A percentile compares a stretch with the other conserved stretches of the same genome.
Conservation (phyloP, 2,888 invertebrate species). For the Coelinius sp. region DNA sequence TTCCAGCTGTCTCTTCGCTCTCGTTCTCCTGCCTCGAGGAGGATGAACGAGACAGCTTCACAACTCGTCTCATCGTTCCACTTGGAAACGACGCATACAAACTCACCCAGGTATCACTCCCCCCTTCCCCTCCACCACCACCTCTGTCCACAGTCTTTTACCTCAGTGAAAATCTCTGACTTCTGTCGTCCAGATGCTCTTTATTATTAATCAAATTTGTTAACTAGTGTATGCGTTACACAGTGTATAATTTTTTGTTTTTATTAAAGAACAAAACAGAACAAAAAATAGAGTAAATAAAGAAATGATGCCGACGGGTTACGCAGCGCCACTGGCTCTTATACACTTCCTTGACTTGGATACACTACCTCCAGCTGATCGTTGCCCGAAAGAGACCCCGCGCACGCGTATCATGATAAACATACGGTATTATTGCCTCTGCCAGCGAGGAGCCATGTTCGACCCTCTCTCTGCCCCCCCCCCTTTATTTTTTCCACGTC, state of each 20-base stretch:
- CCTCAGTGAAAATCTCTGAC: not conserved
- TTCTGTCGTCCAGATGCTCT: not conserved
- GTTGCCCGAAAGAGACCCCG: constrained; percentile 59
- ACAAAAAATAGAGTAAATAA: constrained; percentile 20
- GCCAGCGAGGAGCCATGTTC: not conserved
- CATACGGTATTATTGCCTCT: constrained; percentile 18
- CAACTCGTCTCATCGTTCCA: constrained; percentile 40
- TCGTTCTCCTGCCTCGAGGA: constrained; percentile 47
- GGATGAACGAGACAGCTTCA: constrained; percentile 41
- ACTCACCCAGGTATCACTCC: constrained; percentile 27
- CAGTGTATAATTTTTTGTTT: not conserved
- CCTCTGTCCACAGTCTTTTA: constrained; percentile 9
- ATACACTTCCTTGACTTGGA: constrained; percentile 40
- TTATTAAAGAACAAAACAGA: constrained; percentile 25
- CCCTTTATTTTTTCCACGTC: not conserved
- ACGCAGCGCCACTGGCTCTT: constrained; percentile 55
- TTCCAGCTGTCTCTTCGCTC: constrained; percentile 43
- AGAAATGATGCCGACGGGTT: constrained; percentile 48
- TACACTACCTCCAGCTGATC: constrained; percentile 64
- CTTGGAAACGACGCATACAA: constrained; percentile 17
- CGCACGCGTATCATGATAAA: constrained; percentile 62
- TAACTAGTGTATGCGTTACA: constrained; percentile 2
- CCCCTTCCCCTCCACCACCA: constrained; percentile 23
- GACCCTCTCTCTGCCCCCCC: not conserved
- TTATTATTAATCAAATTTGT: constrained; percentile 5